Conservation (phyloP, 2,888 invertebrate species). For the Lasioglossum oenotherae region DNA sequence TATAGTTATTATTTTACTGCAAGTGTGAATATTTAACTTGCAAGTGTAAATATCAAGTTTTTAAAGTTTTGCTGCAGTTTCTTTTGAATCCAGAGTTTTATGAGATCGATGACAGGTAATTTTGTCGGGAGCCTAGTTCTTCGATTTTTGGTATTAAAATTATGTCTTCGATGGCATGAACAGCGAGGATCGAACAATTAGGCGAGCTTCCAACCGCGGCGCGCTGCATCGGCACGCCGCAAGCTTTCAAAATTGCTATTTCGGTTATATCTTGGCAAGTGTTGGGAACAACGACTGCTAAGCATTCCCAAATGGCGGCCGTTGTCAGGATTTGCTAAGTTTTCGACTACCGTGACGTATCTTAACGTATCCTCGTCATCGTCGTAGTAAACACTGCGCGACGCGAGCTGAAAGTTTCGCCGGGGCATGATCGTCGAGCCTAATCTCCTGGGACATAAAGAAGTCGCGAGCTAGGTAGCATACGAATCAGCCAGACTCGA, state of each 20-base stretch:
- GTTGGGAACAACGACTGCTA: constrained; percentile 62
- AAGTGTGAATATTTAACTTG: background rate
- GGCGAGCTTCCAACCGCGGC: constrained; percentile 76
- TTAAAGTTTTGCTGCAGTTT: background rate
- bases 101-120: background rate
- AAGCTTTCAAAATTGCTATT: constrained; percentile 59
- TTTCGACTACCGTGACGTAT: constrained; percentile 70
- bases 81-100: background rate
- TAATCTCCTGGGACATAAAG: constrained; percentile 68
- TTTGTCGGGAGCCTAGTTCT: background rate
- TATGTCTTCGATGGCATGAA: background rate
- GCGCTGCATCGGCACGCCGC: constrained; percentile 47
- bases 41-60: background rate
- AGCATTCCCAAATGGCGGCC: constrained; percentile 69
- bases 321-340: constrained; percentile 72
- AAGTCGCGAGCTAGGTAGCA: constrained; percentile 45
- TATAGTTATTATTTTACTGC: background rate
- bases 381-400: constrained; percentile 43
- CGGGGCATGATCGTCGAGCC: constrained; percentile 57
- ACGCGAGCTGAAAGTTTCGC: constrained; percentile 55
- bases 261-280: constrained; percentile 69
- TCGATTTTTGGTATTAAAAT: constrained; percentile 11
- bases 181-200: constrained; percentile 63
- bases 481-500: constrained; percentile 47
- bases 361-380: constrained; percentile 69